Evolutionary conservation across 2,113 vertebrate genomes (phyloP).

Genomic region (Balaeniceps rex): DNA sequence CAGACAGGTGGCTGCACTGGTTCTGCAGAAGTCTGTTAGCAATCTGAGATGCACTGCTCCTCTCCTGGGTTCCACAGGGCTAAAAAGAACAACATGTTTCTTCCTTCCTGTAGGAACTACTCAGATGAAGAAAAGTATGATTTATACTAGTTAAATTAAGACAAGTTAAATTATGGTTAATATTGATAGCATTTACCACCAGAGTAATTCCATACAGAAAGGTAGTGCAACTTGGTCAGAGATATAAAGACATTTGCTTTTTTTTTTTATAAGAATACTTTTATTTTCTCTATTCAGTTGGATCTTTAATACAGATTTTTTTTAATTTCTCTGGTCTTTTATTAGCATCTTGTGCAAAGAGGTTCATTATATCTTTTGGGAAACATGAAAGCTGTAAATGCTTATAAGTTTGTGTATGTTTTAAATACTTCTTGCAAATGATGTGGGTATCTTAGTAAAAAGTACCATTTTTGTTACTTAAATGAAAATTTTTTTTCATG

Average conservation of each 20-base stretch:
- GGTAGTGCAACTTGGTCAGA: neutral
- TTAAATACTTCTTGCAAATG: neutral
- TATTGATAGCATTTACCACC: neutral
- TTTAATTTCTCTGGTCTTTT: neutral
- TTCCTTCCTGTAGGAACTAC: neutral
- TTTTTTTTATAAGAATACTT: neutral
- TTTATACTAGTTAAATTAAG: too few species aligned
- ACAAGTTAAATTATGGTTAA: neutral
- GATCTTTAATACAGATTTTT: neutral
- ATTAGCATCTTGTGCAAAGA: neutral
- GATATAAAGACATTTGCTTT: accelerated
- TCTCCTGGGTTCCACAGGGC: neutral
- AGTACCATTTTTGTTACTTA: neutral
- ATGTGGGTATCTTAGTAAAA: neutral
- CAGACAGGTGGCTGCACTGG: neutral
- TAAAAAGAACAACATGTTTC: neutral
- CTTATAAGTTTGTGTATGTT: neutral
- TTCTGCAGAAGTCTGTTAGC: neutral
- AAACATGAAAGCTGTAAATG: neutral
- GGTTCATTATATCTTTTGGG: neutral
- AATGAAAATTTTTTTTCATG: neutral
- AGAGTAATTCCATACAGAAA: neutral
- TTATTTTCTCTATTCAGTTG: neutral
- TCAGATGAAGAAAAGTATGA: neutral
- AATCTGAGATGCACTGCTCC: neutral